Evolutionary conservation across 2,888 invertebrate genomes (phyloP).

Genomic region (Athripsodes cinereus): DNA sequence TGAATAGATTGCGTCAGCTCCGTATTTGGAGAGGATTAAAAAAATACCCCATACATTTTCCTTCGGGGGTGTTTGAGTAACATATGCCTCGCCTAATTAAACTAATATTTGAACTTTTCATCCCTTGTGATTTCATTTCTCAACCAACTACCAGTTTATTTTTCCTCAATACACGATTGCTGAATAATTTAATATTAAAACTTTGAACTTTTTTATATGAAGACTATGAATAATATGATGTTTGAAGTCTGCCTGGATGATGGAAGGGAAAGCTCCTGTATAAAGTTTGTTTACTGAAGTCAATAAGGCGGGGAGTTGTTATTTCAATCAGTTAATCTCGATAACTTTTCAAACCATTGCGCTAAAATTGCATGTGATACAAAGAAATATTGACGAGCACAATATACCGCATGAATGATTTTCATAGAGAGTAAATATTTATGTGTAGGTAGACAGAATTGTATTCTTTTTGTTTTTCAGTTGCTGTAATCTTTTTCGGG

Average conservation of each 20-base stretch:
- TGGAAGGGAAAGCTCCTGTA: not conserved
- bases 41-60: not conserved
- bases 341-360: too few species aligned
- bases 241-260: not conserved
- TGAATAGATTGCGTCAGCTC: not conserved
- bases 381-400: too few species aligned
- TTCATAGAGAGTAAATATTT: too few species aligned
- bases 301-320: not conserved
- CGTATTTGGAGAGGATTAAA: not conserved
- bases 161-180: not conserved
- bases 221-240: too few species aligned
- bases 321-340: not conserved
- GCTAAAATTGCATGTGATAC: too few species aligned
- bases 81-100: conserved; percentile 27
- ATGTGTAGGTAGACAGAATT: too few species aligned
- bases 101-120: conserved; percentile 27
- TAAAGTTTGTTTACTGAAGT: not conserved
- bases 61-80: conserved; percentile 15
- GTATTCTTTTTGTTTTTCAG: too few species aligned
- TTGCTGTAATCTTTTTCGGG: too few species aligned
- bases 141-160: too few species aligned
- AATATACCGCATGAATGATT: too few species aligned
- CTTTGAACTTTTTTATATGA: not conserved
- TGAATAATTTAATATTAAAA: conserved; percentile 12
- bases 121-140: conserved; percentile 8